These are phyloP conservation scores for Reticulitermes speratus DNA, from an alignment of 1,140 invertebrate genomes.

Conservation along the genomic window DNA sequence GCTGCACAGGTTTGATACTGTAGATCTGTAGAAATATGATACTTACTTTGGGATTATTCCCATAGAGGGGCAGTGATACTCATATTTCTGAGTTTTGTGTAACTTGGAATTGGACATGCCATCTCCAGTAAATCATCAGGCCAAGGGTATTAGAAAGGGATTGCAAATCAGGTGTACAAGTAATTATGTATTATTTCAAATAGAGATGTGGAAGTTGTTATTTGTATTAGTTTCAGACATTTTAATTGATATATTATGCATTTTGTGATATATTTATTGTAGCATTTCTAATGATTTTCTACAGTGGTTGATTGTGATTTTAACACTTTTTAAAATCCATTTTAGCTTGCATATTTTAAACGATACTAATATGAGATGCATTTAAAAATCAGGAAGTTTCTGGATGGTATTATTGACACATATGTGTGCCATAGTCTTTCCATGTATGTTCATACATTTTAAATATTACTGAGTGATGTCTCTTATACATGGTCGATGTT, in stretches of 20 bases:
- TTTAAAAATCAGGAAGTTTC: background rate
- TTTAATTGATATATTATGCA: slow-evolving; percentile 10
- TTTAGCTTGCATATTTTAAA: background rate
- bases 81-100: background rate
- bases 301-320: slow-evolving; percentile 18
- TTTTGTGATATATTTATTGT: slow-evolving; percentile 12
- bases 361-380: background rate
- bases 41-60: background rate
- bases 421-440: background rate
- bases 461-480: background rate
- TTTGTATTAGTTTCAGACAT: background rate
- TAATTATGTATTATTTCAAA: slow-evolving; percentile 7
- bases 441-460: background rate
- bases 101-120: background rate
- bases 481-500: background rate
- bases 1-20: background rate
- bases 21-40: background rate
- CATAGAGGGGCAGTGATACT: background rate
- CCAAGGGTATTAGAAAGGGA: background rate
- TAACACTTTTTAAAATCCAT: background rate
- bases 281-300: slow-evolving; percentile 17
- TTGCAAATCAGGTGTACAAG: background rate
- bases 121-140: background rate
- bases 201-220: slow-evolving; percentile 13
- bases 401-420: background rate